Evolutionary conservation across 2,888 invertebrate genomes (phyloP).

Genomic region (Scaptomyza reducta): DNA sequence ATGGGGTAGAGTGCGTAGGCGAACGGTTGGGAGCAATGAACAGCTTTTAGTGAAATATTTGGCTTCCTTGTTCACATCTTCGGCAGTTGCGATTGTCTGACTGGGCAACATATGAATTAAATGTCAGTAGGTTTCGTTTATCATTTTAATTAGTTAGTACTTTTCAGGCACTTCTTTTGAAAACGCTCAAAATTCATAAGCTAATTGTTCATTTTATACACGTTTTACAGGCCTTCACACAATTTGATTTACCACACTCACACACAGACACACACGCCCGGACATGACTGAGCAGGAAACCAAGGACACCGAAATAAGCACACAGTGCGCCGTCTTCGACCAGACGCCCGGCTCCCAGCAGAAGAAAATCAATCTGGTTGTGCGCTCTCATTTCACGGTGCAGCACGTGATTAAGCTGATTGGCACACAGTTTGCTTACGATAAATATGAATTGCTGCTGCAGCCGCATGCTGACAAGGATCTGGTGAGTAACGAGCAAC

Average conservation of each 20-base stretch:
- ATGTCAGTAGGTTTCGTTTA: slow-evolving; percentile 20
- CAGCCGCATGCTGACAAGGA: slow-evolving; percentile 78
- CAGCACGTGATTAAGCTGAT: slow-evolving; percentile 81
- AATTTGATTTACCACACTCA: slow-evolving; percentile 24
- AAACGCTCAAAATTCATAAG: slow-evolving; percentile 31
- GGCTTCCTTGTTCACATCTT: slow-evolving; percentile 17
- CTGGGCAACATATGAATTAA: slow-evolving; percentile 18
- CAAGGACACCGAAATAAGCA: slow-evolving; percentile 65
- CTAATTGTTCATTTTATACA: neutral
- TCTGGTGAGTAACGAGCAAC: slow-evolving; percentile 61
- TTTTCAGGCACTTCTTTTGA: slow-evolving; percentile 23
- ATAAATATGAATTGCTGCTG: slow-evolving; percentile 81
- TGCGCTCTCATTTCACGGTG: slow-evolving; percentile 81
- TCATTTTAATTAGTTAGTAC: neutral
- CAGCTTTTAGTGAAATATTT: slow-evolving; percentile 18
- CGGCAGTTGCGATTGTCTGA: slow-evolving; percentile 7
- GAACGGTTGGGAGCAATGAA: slow-evolving; percentile 38
- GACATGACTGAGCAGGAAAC: slow-evolving; percentile 47
- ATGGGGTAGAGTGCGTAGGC: neutral
- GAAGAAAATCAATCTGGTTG: slow-evolving; percentile 82
- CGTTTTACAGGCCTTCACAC: slow-evolving; percentile 35
- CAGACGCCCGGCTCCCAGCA: slow-evolving; percentile 82
- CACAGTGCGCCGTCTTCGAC: slow-evolving; percentile 82
- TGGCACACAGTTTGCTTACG: slow-evolving; percentile 81
- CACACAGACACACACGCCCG: neutral